Evolutionary conservation across 2,113 vertebrate genomes (phyloP), one percentile per base, ranked within the genome.

Genomic region (Hypocryptadius cinnamomeus): DNA sequence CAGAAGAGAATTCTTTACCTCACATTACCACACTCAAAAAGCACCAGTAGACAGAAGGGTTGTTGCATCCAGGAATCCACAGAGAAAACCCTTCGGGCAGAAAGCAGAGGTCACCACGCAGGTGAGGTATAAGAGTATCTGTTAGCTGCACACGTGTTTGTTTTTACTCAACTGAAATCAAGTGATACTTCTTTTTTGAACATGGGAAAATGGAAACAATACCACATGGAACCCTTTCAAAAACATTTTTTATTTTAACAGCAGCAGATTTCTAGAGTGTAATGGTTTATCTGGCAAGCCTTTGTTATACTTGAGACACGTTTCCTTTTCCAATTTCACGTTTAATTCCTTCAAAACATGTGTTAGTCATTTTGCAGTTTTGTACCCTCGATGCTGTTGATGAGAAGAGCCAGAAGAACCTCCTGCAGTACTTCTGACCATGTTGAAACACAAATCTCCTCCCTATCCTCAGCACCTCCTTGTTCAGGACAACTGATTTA

Each of bases 271-370:
- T 81, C 66, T 72, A 42, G 57, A 79, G 45, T 7, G 31, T n/a
- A 91, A 82, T 53, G 74, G 87, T 81, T 89, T 82, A 74, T 76
- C 87, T 95, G 73, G 84, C 70, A 95, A 92, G 71, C 57, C 40
- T 71, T 56, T 76, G 30, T 71, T 92, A 59, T 63, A 71, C 60
- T 87, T 22, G 50, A 72, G 61, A 85, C 61, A 44, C 0, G 10
- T 54, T 89, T 85, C 73, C 84, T 85, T 54, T 92, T 60, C 89
- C 86, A 70, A 33, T 70, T 83, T 83, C 81, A 44, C 28, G 20
- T 71, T 72, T 71, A 85, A 89, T 82, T 91, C 66, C 53, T 78
- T 48, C 74, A 89, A 79, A 95, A 91, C 81, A 89, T 4, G 7
- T 30, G 85, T 72, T 94, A 83, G 14, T 76, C 20, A 69, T 92